phyloP scores from a whole-genome alignment of 2,797 vertebrate genomes.

The Meriones psammophilus region DNA sequence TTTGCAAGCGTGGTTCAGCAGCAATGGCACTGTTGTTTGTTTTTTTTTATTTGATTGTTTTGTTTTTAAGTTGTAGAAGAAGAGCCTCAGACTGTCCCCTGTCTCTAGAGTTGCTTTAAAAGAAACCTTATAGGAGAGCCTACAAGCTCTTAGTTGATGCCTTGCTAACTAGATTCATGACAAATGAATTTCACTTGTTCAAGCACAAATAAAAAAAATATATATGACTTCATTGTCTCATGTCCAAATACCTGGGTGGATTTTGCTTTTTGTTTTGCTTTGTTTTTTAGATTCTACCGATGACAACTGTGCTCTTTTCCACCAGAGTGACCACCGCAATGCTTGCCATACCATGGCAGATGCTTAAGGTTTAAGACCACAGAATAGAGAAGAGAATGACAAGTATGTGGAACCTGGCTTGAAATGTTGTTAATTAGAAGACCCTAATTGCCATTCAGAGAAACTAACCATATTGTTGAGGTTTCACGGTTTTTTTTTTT shows the following conservation, averaged over 20 bases:
- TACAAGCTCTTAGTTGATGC: slow-evolving; percentile 25
- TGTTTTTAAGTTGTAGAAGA: slow-evolving; percentile 34
- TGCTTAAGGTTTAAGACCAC: background rate
- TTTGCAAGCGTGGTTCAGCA: slow-evolving; percentile 54
- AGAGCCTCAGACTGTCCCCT: slow-evolving; percentile 32
- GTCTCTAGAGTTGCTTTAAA: slow-evolving; percentile 30
- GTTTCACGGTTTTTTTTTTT: slow-evolving; percentile 44
- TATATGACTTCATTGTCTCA: slow-evolving; percentile 2
- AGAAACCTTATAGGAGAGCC: background rate
- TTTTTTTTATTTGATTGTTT: background rate
- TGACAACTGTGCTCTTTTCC: background rate
- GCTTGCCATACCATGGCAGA: background rate
- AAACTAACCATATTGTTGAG: background rate
- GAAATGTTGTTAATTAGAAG: slow-evolving; percentile 52
- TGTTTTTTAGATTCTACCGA: slow-evolving; percentile 51
- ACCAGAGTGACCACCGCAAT: slow-evolving; percentile 4
- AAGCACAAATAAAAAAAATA: slow-evolving; percentile 56
- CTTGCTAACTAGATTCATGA: slow-evolving; percentile 52
- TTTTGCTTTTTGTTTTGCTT: slow-evolving; percentile 64
- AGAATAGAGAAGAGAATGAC: slow-evolving; percentile 9
- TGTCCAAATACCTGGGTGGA: background rate
- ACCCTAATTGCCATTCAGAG: background rate
- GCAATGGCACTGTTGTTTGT: background rate
- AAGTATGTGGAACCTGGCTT: slow-evolving; percentile 31
- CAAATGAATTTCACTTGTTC: slow-evolving; percentile 45